phyloP scores from a whole-genome alignment of 2,113 vertebrate species.

The Halcyon senegalensis region DNA sequence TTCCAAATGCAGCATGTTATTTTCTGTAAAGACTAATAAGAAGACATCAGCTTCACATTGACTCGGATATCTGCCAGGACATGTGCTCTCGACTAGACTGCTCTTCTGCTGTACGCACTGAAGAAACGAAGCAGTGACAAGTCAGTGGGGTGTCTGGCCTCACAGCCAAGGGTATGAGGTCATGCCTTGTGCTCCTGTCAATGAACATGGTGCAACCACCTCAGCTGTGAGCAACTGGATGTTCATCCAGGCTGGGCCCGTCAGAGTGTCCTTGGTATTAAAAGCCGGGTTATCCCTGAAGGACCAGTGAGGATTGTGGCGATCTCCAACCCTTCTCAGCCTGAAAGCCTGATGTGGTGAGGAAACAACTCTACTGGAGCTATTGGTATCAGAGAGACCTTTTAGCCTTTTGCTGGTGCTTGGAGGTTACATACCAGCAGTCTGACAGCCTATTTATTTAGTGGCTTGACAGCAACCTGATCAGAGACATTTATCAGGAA shows the following conservation, averaged over 20 bases:
- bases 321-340: background rate
- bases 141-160: background rate
- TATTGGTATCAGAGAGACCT: background rate
- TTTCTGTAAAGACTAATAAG: background rate
- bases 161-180: background rate
- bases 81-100: background rate
- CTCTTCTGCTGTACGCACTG: background rate
- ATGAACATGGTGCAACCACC: background rate
- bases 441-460: background rate
- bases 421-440: background rate
- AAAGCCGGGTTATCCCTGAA: rapidly evolving
- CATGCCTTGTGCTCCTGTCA: background rate
- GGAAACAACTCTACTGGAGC: background rate
- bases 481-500: background rate
- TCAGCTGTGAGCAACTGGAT: rapidly evolving
- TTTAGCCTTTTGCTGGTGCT: background rate
- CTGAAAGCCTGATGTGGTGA: background rate
- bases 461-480: background rate
- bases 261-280: background rate
- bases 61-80: background rate
- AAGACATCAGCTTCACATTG: background rate
- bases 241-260: rapidly evolving
- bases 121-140: background rate
- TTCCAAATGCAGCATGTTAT: background rate
- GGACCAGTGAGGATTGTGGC: rapidly evolving